A percentile compares a stretch with the other conserved stretches of the same genome.
Evolutionary conservation across 1,140 invertebrate genomes (phyloP).

Genomic region (Choristoneura fumiferana): DNA sequence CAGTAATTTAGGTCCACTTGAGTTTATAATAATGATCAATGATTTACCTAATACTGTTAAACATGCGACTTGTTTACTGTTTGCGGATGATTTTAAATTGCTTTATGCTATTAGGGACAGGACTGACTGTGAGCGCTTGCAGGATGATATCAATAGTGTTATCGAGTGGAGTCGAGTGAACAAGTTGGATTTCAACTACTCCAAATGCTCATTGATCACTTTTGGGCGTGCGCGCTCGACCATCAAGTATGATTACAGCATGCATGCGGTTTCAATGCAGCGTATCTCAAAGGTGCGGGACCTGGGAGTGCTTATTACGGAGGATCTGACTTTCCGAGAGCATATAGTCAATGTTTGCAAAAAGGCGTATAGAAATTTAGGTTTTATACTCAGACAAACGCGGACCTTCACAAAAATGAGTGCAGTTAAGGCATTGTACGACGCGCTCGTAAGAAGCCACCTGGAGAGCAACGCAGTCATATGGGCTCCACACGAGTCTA

Average conservation of each 20-base stretch:
- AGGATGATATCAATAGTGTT: constrained; percentile 30
- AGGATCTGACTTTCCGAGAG: constrained; percentile 18
- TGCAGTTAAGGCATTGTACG: constrained; percentile 23
- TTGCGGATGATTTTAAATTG: constrained; percentile 36
- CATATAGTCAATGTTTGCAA: constrained; percentile 24
- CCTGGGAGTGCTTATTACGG: constrained; percentile 18
- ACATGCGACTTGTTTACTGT: constrained; percentile 25
- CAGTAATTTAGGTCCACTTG: constrained; percentile 31
- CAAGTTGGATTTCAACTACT: constrained; percentile 31
- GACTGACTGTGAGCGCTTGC: constrained; percentile 21
- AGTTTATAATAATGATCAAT: constrained; percentile 34
- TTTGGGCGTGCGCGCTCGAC: constrained; percentile 24
- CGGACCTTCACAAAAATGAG: constrained; percentile 17
- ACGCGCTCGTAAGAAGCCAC: constrained; percentile 28
- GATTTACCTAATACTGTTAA: constrained; percentile 28
- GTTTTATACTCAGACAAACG: constrained; percentile 23
- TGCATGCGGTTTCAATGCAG: background rate
- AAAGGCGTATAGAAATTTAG: constrained; percentile 29
- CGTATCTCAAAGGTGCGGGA: constrained; percentile 21
- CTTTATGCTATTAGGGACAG: constrained; percentile 12
- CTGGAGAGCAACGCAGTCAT: constrained; percentile 24
- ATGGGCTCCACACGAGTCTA: constrained; percentile 26
- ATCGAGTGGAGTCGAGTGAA: constrained; percentile 31
- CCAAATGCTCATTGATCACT: constrained; percentile 28
- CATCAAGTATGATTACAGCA: constrained; percentile 11